Evolutionary conservation across 2,113 vertebrate species (phyloP).

Genomic region (Menidia beryllina): DNA sequence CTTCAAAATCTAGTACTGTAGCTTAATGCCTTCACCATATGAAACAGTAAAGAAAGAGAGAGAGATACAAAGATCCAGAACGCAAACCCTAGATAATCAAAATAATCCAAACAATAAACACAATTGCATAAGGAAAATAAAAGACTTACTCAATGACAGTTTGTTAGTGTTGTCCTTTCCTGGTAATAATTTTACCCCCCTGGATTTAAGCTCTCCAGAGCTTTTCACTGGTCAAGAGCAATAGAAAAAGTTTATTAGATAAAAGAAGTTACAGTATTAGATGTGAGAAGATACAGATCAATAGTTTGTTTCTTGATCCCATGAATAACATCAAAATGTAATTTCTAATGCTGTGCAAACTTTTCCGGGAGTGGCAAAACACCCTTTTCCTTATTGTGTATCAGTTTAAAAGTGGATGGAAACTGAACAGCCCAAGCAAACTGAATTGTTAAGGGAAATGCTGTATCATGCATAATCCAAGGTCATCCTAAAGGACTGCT

Average conservation of each 20-base stretch:
- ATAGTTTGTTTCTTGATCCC: slow-evolving; percentile 61
- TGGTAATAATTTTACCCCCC: slow-evolving; percentile 99
- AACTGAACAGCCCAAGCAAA: slow-evolving; percentile 45
- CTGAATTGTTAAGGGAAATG: slow-evolving; percentile 27
- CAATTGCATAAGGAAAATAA: slow-evolving; percentile 69
- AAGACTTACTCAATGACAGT: slow-evolving; percentile 98
- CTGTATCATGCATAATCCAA: slow-evolving; percentile 42
- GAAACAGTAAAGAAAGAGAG: slow-evolving; percentile 51
- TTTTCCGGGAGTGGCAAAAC: too few relatives aligned
- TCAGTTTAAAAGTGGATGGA: slow-evolving; percentile 44
- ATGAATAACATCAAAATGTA: slow-evolving; percentile 49
- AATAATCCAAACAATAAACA: slow-evolving; percentile 59
- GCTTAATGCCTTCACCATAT: slow-evolving; percentile 62
- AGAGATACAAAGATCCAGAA: slow-evolving; percentile 62
- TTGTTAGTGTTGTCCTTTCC: slow-evolving; percentile 99
- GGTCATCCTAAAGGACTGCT: slow-evolving; percentile 34
- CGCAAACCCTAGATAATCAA: slow-evolving; percentile 58
- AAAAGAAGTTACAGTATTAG: slow-evolving; percentile 75
- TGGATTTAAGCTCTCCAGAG: slow-evolving; percentile 99
- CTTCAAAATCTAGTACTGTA: slow-evolving; percentile 75
- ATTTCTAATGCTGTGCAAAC: slow-evolving; percentile 32
- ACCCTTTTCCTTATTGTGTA: neutral
- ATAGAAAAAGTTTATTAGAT: slow-evolving; percentile 84
- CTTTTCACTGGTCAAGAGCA: slow-evolving; percentile 97
- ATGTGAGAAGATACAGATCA: slow-evolving; percentile 75